Evolutionary conservation across 2,797 vertebrate genomes (phyloP), one percentile per base, ranked within the genome.

Genomic region (Gymnothorax javanicus): DNA sequence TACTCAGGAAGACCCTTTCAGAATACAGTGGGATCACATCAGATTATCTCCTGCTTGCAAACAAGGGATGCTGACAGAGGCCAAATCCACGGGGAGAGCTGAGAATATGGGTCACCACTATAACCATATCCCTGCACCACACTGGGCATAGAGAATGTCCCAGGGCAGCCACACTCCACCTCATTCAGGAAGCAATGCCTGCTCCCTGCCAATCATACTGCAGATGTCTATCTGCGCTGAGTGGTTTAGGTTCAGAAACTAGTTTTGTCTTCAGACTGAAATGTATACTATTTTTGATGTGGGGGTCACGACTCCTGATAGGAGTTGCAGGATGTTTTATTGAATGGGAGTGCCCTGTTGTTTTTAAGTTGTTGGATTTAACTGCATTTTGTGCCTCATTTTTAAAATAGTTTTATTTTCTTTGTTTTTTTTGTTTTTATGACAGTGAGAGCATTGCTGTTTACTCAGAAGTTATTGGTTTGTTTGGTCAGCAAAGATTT

Each of bases 221-320:
- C 73, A 77, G 33, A 81, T 52, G n/a, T 81, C 77, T 81, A 52
- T 81, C 77, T 52, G 50, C 75, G 20, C 43, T 9, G 4, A 4
- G 43, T 43, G 33, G 90, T 91, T 92, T 89, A 81, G 82, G 88
- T 62, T 90, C 89, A 90, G 88, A 87, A 92, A 91, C 92, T 94
- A 93, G 95, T 94, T 95, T 94, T 94, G 94, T 94, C 93, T 91
- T 93, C 91, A 86, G 92, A 89, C 91, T 93, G 95, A 96, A 96
- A 95, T 93, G 93, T 92, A 43, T 92, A 88, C 94, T 95, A 94
- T 96, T 95, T 96, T 91, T 92, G 93, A 33, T 64, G 92, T 92
- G 59, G 86, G 88, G 87, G 90, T 81, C 89, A 58, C 85, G 95
- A 96, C 95, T 95, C 50, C 93, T 87, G 90, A 91, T 92, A 85